A percentile compares a stretch with the other conserved stretches of the same genome.
Conservation (phyloP, 2,888 invertebrate species). For the Lepeophtheirus nordmannii region DNA sequence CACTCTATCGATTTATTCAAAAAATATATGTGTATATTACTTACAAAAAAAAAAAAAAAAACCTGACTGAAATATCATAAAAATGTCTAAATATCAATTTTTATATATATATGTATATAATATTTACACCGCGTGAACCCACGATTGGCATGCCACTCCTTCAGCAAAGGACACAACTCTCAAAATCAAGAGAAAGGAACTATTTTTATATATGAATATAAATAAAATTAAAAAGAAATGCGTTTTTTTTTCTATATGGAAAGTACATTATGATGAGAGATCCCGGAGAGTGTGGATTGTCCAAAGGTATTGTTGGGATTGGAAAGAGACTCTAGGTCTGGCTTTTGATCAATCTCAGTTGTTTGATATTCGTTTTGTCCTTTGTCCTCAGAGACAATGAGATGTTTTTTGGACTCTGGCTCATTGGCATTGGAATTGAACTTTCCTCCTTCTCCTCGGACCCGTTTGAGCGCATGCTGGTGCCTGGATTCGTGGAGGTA, state of each 20-base stretch:
- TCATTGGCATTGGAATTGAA: constrained; percentile 53
- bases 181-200: too few relatives aligned
- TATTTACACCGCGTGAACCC: too few relatives aligned
- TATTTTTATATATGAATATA: too few relatives aligned
- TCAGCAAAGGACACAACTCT: too few relatives aligned
- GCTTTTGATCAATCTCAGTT: background rate
- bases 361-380: background rate
- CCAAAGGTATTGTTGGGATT: background rate
- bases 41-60: too few relatives aligned
- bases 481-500: constrained; percentile 96
- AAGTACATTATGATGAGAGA: constrained; percentile 1
- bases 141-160: too few relatives aligned
- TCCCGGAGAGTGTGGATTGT: background rate
- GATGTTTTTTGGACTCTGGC: background rate
- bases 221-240: too few relatives aligned
- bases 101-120: too few relatives aligned
- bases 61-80: too few relatives aligned
- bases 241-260: background rate
- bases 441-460: constrained; percentile 87
- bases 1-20: too few relatives aligned
- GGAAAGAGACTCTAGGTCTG: background rate
- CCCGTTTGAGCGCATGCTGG: constrained; percentile 90
- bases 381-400: background rate
- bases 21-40: too few relatives aligned
- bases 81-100: too few relatives aligned